Percentiles rank a stretch among this genome's conserved stretches.
phyloP scores from a whole-genome alignment of 2,888 invertebrate species.

The Apodemia duryi region DNA sequence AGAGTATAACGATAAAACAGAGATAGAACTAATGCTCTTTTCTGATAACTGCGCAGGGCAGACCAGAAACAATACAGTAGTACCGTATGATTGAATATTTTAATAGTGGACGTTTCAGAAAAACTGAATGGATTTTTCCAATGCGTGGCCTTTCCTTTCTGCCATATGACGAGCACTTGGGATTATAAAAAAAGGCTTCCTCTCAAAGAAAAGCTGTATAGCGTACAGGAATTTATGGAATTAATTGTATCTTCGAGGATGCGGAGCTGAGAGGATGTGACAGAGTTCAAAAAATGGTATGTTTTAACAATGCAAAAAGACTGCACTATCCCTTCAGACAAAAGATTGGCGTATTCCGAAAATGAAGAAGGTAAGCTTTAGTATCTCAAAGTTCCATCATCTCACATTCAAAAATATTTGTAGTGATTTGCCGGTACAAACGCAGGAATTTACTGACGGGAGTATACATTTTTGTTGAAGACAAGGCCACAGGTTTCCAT shows the following conservation, averaged over 20 bases:
- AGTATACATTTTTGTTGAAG: neutral
- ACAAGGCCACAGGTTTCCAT: neutral
- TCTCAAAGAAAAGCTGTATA: neutral
- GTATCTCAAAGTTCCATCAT: slow-evolving; percentile 1
- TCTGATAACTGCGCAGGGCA: slow-evolving; percentile 9
- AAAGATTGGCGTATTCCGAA: neutral
- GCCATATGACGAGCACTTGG: neutral
- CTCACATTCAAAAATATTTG: neutral
- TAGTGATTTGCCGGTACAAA: neutral
- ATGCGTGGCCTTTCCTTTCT: too few species aligned
- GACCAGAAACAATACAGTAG: neutral
- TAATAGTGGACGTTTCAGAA: neutral
- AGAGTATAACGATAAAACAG: neutral
- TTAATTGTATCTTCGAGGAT: neutral
- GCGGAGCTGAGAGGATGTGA: neutral
- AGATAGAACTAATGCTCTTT: neutral
- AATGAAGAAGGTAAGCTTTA: neutral
- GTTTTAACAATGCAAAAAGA: neutral
- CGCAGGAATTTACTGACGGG: neutral
- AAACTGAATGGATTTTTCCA: too few species aligned
- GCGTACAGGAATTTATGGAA: slow-evolving; percentile 1
- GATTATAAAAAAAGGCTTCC: neutral
- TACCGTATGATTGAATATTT: neutral
- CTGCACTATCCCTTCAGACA: neutral
- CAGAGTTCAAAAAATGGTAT: neutral